Evolutionary conservation across 1,140 invertebrate species (phyloP).

Genomic region (Medauroidea extradentata): DNA sequence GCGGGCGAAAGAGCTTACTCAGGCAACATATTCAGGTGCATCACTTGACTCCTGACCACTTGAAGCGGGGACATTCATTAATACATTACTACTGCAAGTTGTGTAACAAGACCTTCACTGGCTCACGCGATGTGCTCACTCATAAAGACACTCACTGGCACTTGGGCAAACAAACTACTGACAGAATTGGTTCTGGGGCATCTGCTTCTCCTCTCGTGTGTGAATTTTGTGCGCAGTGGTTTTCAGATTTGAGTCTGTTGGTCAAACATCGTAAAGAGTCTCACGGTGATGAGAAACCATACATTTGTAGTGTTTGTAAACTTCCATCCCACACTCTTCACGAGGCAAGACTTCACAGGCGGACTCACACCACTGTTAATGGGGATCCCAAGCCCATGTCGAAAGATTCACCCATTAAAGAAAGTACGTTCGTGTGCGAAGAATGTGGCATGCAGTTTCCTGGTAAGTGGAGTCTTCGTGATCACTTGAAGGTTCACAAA

Average conservation of each 20-base stretch:
- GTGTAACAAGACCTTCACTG: slow-evolving; percentile 8
- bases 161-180: no score
- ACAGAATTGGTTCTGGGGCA: background rate
- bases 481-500: slow-evolving; percentile 4
- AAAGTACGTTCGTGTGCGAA: slow-evolving; percentile 6
- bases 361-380: background rate
- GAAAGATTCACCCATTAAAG: background rate
- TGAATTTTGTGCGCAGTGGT: slow-evolving; percentile 7
- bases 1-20: slow-evolving; percentile 6
- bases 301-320: slow-evolving; percentile 9
- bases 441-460: slow-evolving; percentile 3
- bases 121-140: slow-evolving; percentile 5
- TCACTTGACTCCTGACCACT: background rate
- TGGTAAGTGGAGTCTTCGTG: background rate
- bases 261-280: slow-evolving; percentile 5
- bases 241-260: background rate
- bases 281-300: slow-evolving; percentile 12
- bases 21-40: slow-evolving; percentile 4
- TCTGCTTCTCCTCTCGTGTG: slow-evolving; percentile 1
- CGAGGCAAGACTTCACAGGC: slow-evolving; percentile 5
- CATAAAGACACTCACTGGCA: slow-evolving; percentile 7
- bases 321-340: slow-evolving; percentile 3
- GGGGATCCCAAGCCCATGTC: background rate
- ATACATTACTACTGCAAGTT: slow-evolving; percentile 11
- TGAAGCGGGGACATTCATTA: slow-evolving; percentile 1